phyloP scores from a whole-genome alignment of 2,888 invertebrate genomes.

The Oxytorus armatus region DNA sequence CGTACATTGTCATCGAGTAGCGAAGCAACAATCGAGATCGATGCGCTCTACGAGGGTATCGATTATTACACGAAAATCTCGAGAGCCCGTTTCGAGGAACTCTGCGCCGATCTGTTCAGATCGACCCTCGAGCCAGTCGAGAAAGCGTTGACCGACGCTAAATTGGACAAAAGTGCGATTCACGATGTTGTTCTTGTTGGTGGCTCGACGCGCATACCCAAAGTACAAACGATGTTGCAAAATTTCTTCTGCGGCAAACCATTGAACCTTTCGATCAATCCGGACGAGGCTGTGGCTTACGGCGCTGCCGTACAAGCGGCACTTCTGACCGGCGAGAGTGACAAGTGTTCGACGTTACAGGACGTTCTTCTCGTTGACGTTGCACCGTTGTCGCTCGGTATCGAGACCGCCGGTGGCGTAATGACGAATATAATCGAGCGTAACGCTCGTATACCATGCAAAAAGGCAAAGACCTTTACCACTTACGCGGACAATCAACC shows the following conservation, averaged over 20 bases:
- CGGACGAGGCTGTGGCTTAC: conserved; percentile 96
- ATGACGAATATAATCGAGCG: conserved; percentile 88
- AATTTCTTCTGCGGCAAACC: conserved; percentile 92
- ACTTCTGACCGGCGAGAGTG: conserved; percentile 89
- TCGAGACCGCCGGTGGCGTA: conserved; percentile 92
- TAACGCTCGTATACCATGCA: conserved; percentile 86
- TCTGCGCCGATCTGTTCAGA: conserved; percentile 89
- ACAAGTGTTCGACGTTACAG: conserved; percentile 87
- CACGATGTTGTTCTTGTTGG: conserved; percentile 93
- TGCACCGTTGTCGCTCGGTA: conserved; percentile 89
- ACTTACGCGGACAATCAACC: conserved; percentile 89
- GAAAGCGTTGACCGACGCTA: conserved; percentile 91
- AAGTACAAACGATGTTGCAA: conserved; percentile 90
- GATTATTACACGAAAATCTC: conserved; percentile 90
- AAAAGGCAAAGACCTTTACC: conserved; percentile 87
- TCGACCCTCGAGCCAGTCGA: conserved; percentile 91
- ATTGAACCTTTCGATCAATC: conserved; percentile 95
- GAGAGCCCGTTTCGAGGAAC: conserved; percentile 90
- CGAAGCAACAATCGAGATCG: conserved; percentile 90
- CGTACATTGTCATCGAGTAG: conserved; percentile 91
- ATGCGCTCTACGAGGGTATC: conserved; percentile 90
- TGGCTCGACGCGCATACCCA: conserved; percentile 92
- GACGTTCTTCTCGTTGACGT: conserved; percentile 90
- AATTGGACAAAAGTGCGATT: conserved; percentile 90
- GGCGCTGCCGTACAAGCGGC: conserved; percentile 97